Evolutionary conservation across 2,888 invertebrate genomes (phyloP).

Genomic region (Papilio elwesi): DNA sequence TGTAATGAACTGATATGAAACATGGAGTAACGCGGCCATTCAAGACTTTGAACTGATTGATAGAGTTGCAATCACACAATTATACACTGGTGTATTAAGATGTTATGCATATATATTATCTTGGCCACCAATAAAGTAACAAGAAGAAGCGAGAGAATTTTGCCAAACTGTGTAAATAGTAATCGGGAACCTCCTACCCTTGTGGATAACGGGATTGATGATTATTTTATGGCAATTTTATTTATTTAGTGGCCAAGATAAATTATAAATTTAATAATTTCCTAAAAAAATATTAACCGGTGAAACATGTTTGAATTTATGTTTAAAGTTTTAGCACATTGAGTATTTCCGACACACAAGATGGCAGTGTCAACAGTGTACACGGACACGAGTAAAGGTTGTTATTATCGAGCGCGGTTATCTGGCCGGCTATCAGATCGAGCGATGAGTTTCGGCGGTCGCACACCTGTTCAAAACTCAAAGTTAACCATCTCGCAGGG

Average conservation of each 20-base stretch:
- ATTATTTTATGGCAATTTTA: too few relatives aligned
- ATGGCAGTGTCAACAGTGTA: constrained; percentile 11
- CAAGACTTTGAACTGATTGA: constrained; percentile 36
- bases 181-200: too few relatives aligned
- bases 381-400: constrained; percentile 8
- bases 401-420: constrained; percentile 52
- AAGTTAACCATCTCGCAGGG: constrained; percentile 28
- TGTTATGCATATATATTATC: neutral
- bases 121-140: neutral
- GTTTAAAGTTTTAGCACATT: constrained; percentile 6
- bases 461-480: constrained; percentile 47
- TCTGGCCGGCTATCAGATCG: constrained; percentile 58
- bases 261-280: too few relatives aligned
- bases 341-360: neutral
- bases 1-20: neutral
- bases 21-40: neutral
- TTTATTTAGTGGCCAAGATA: too few relatives aligned
- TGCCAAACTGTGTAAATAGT: too few relatives aligned
- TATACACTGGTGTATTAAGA: neutral
- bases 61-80: constrained; percentile 8
- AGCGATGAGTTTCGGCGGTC: constrained; percentile 39
- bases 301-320: neutral
- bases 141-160: too few relatives aligned
- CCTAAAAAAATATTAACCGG: too few relatives aligned
- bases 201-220: too few relatives aligned